Evolutionary conservation across 2,113 vertebrate genomes (phyloP).

Genomic region (Lophius piscatorius): DNA sequence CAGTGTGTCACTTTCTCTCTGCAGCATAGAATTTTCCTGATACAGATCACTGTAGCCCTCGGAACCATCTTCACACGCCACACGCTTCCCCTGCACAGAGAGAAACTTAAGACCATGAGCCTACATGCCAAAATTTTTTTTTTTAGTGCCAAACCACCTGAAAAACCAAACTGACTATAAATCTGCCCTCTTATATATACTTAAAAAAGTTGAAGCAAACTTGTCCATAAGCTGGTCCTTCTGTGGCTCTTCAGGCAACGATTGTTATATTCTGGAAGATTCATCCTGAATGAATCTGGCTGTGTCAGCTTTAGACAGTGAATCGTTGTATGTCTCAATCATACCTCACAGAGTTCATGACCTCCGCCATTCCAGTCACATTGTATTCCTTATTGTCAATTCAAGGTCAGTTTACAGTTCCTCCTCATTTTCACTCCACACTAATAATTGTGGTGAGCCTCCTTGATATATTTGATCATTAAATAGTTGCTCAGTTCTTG

Average conservation of each 20-base stretch:
- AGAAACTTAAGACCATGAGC: neutral
- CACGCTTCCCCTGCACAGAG: constrained; percentile 88
- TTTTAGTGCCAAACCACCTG: neutral
- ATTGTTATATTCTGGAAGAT: constrained; percentile 47
- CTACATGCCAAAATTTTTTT: neutral
- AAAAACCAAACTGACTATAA: constrained; percentile 3
- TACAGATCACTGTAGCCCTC: constrained; percentile 93
- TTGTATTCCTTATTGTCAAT: constrained; percentile 43
- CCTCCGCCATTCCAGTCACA: constrained; percentile 43
- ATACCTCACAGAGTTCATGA: constrained; percentile 31
- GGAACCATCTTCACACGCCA: constrained; percentile 86
- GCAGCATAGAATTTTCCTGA: constrained; percentile 92
- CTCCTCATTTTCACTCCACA: constrained; percentile 16
- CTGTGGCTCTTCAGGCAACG: constrained; percentile 22
- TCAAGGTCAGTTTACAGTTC: constrained; percentile 36
- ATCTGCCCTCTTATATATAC: neutral
- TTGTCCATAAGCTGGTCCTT: too few relatives aligned
- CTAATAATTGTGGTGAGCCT: constrained; percentile 20
- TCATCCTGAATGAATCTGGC: constrained; percentile 19
- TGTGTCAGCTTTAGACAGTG: constrained; percentile 49
- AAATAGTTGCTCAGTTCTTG: too few relatives aligned
- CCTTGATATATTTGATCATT: too few relatives aligned
- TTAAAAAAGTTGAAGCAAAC: too few relatives aligned
- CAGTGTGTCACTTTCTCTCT: constrained; percentile 88
- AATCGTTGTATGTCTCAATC: constrained; percentile 33